Base-by-base conservation (phyloP, 2,888 invertebrate species). In the Ptychoptera contaminata region DNA sequence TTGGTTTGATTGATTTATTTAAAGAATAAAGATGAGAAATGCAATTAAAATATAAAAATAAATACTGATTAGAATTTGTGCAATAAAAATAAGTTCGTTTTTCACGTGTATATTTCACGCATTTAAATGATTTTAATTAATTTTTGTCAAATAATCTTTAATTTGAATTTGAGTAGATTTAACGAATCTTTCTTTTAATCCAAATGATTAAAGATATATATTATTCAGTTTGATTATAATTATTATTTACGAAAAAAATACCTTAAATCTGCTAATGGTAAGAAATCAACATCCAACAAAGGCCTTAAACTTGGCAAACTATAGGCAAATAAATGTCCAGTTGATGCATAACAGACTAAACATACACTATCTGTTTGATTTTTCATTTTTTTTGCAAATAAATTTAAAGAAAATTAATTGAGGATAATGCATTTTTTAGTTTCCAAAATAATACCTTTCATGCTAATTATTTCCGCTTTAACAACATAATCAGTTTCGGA, bases 301-400 rank as follows among this genome's bases (percentile, higher is more conserved):
- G 83, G 84, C 67, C 90, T 81, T 57, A 98, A 76, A 63, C 93
- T 93, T 49, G 98, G 98, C 67, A 98, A 74, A 71, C 91, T 93
- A 73, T 91, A 90, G 50, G 91, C 86, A 60, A 82, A 77, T 60
- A 98, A 71, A 69, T 91, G 91, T 45, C 96, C 94, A 67, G 85
- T 93, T 50, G 93, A 92, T 58, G 91, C 73, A 73, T 94, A 96
- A 68, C 87, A 88, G 55, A 88, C 82, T 60, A 96, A 74, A 67
- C 93, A 94, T 56, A 91, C 87, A 65, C 90, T 90, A 69, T 93
- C 93, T 93, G 76, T 12, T 72, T 72, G 40, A 44, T 50, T 12
- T 37, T 16, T n/a, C n/a, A n/a, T n/a, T n/a, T n/a, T n/a, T 41
- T 41, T 36, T 12, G 10, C 39, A 41, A 44, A 40, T 38, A 40